phyloP scores from a whole-genome alignment of 2,797 vertebrate genomes.

The Melanotaenia pygmaea region DNA sequence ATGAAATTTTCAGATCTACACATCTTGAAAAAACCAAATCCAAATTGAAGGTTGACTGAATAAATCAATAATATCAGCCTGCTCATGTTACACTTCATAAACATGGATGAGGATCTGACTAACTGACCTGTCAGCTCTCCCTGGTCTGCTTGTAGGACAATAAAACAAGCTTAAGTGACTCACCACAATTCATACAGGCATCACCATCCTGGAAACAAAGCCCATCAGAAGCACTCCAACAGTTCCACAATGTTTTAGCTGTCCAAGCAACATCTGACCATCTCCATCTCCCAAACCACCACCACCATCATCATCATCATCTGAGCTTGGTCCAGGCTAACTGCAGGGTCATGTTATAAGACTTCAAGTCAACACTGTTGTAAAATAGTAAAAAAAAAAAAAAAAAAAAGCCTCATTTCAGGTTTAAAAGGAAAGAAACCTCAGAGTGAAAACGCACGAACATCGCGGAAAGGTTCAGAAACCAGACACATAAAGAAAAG shows the following conservation, averaged over 20 bases:
- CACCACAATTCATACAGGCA: constrained; percentile 6
- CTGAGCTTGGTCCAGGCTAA: not conserved
- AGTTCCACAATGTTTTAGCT: constrained; percentile 1
- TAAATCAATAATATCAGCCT: constrained; percentile 3
- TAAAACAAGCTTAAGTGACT: not conserved
- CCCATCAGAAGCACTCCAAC: constrained; percentile 13
- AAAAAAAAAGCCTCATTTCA: not conserved
- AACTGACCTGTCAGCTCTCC: constrained; percentile 36
- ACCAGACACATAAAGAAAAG: constrained; percentile 7
- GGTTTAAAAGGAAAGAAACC: constrained; percentile 3
- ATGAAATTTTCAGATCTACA: not conserved
- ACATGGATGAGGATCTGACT: constrained; percentile 17
- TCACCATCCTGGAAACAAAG: constrained; percentile 1
- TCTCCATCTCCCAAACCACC: not conserved
- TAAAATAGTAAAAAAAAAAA: not conserved
- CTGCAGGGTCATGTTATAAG: constrained; percentile 6
- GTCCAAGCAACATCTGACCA: constrained; percentile 31
- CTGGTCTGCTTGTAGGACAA: constrained; percentile 18
- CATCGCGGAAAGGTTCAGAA: constrained; percentile 1
- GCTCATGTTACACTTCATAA: constrained; percentile 19
- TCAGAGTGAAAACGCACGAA: constrained; percentile 11
- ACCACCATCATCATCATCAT: constrained; percentile 6
- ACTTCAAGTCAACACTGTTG: constrained; percentile 1
- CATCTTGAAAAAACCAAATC: no score
- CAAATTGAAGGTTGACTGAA: no score